Evolutionary conservation across 2,113 vertebrate species (phyloP).

Genomic region (Indicator indicator): DNA sequence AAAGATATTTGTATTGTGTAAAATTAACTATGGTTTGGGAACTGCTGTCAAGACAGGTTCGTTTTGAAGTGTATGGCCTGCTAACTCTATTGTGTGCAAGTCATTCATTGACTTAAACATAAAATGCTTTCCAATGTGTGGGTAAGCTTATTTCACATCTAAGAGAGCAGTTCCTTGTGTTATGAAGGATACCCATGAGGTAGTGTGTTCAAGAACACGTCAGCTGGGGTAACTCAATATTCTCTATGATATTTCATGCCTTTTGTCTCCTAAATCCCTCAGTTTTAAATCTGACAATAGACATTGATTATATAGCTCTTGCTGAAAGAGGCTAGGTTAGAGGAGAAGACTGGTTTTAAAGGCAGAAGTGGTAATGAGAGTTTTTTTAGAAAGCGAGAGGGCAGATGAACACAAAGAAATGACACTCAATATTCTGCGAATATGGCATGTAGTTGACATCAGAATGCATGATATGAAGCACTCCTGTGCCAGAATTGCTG

Average conservation of each 20-base stretch:
- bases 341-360: constrained; percentile 2
- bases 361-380: constrained; percentile 21
- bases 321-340: constrained; percentile 17
- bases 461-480: constrained; percentile 13
- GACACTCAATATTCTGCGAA: constrained; percentile 40
- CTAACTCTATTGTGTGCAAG: constrained; percentile 22
- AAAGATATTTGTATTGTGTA: neutral
- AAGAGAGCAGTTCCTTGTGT: constrained; percentile 16
- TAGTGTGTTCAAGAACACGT: neutral
- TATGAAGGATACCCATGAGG: neutral
- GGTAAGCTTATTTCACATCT: constrained; percentile 7
- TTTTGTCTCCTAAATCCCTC: constrained; percentile 46
- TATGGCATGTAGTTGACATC: constrained; percentile 14
- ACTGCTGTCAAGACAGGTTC: neutral
- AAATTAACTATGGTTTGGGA: neutral
- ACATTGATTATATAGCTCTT: constrained; percentile 1
- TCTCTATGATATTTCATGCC: constrained; percentile 9
- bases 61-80: neutral
- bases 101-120: constrained; percentile 1
- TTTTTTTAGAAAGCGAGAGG: neutral
- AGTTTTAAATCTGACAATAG: constrained; percentile 38
- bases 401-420: neutral
- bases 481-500: neutral
- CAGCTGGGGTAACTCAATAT: constrained; percentile 35
- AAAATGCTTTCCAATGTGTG: neutral